A percentile compares a stretch with the other conserved stretches of the same genome.
These are phyloP conservation scores for Camelus bactrianus DNA, from an alignment of 2,113 vertebrate species.

Conservation along the genomic window DNA sequence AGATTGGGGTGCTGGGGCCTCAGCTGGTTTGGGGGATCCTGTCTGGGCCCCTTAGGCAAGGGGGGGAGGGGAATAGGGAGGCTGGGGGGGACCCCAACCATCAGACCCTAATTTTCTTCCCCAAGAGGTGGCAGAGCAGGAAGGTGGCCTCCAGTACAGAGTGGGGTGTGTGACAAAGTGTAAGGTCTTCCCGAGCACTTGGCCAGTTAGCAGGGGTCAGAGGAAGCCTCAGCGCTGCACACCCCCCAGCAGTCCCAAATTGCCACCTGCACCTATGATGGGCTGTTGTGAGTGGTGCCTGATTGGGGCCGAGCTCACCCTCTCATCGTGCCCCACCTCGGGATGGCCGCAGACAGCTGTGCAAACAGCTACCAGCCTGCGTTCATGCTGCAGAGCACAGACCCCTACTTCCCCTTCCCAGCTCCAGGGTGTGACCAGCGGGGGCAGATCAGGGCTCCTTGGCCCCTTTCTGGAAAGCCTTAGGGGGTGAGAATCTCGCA, in stretches of 20 bases:
- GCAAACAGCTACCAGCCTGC: not conserved
- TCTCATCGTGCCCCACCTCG: too few relatives aligned
- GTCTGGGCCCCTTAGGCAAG: not conserved
- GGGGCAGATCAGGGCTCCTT: not conserved
- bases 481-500: not conserved
- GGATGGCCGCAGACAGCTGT: not conserved
- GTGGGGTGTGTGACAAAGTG: rapidly evolving
- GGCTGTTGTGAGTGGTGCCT: not conserved
- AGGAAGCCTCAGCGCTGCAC: not conserved
- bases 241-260: rapidly evolving
- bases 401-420: not conserved
- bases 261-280: not conserved
- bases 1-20: not conserved
- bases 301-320: not conserved
- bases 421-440: too few relatives aligned
- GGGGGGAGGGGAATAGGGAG: too few relatives aligned
- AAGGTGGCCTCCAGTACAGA: not conserved
- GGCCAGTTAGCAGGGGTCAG: not conserved
- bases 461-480: not conserved
- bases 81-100: not conserved
- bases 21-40: not conserved
- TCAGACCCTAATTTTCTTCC: not conserved
- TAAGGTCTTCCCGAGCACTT: not conserved
- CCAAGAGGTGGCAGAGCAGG: not conserved
- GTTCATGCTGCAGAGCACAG: rapidly evolving